Evolutionary conservation across 2,888 invertebrate genomes (phyloP), one percentile per base, ranked within the genome.

Genomic region (Kryphioiulus occultus): DNA sequence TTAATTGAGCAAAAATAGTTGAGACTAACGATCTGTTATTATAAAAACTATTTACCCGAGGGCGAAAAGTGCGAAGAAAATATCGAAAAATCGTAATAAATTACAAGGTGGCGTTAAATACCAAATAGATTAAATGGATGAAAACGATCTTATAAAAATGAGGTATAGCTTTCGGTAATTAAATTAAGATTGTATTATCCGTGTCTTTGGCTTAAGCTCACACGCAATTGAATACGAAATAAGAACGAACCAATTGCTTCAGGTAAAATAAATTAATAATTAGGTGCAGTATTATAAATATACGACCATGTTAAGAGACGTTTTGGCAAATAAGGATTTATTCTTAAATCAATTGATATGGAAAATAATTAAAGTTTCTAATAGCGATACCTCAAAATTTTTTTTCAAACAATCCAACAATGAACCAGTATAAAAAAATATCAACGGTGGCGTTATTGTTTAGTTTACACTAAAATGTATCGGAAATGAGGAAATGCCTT

Each of bases 1-100:
- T 22, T 68, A 68, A 68, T 68, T 68, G 68, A 68, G 68, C 68
- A 68, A 68, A 68, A 68, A 68, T 68, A 68, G 22, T 68, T 68
- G 68, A 68, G 68, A 68, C 22, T 68, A 68, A 68, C 68, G 26
- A 68, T 68, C 22, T 68, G 68, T 68, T 68, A 68, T 26, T 68
- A 68, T 68, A 68, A 26, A 68, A 68, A 68, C 68, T 68, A 68
- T 68, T 68, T 22, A 68, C 68, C 68, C 9, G 22, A 53, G 68
- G 22, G 68, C 12, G 26, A 68, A 68, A 68, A 26, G 68, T 68
- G 68, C 68, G 22, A 47, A 47, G 47, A 47, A 47, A 47, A 47
- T 47, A 47, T 17, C 3, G 15, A 47, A 47, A 47, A 47, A 17
- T 47, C 17, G 47, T 47, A 47, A 47, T 47, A 47, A 47, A 10